These are phyloP conservation scores for Ia io DNA, from an alignment of 2,113 vertebrate species.

Conservation along the genomic window DNA sequence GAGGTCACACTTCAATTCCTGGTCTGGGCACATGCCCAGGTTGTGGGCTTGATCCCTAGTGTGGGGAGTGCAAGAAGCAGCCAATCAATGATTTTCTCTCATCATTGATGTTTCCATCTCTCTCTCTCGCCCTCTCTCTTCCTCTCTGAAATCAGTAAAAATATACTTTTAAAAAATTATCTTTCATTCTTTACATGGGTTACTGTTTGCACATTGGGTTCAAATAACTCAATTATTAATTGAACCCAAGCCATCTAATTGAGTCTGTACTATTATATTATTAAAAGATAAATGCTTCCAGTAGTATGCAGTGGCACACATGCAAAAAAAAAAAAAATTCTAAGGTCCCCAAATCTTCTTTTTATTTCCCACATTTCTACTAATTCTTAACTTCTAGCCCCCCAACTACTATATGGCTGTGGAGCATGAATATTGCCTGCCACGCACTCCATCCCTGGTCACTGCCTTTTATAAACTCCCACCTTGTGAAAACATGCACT, in stretches of 20 bases:
- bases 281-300: neutral
- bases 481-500: neutral
- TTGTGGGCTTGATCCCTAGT: too few relatives aligned
- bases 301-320: neutral
- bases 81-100: too few relatives aligned
- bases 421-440: neutral
- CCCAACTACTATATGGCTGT: neutral
- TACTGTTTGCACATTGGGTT: neutral
- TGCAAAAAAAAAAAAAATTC: neutral
- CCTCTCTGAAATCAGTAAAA: too few relatives aligned
- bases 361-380: neutral
- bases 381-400: neutral
- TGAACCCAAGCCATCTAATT: neutral
- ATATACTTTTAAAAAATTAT: too few relatives aligned
- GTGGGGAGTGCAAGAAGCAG: too few relatives aligned
- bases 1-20: too few relatives aligned
- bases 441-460: neutral
- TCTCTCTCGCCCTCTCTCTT: too few relatives aligned
- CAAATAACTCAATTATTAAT: neutral
- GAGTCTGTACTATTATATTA: neutral
- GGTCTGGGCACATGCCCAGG: too few relatives aligned
- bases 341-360: neutral
- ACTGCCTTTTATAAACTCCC: neutral
- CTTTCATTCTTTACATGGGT: neutral
- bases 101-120: too few relatives aligned